A percentile compares a stretch with the other conserved stretches of the same genome.
Conservation (phyloP, 30 jellyfish, hydroid and myxozoan species). For the Aurelia aurita complex sp. Pacific region DNA sequence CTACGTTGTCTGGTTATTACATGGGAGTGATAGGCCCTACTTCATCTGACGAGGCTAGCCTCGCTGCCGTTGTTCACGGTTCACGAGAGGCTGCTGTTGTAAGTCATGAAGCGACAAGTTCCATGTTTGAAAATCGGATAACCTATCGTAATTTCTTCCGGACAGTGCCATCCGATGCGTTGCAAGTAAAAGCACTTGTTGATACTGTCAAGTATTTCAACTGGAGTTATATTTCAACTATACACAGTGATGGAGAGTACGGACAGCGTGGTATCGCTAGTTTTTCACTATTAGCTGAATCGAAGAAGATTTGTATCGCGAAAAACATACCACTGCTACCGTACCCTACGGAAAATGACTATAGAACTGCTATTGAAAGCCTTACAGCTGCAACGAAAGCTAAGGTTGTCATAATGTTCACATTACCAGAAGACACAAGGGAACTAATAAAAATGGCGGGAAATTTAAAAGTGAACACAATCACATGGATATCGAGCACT, state of each 20-base stretch:
- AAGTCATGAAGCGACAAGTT: constrained; percentile 58
- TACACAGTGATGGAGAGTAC: constrained; percentile 28
- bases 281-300: constrained; percentile 3
- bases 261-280: constrained; percentile 37
- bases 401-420: constrained; percentile 45
- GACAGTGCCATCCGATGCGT: constrained; percentile 72
- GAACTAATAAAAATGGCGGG: constrained; percentile 56
- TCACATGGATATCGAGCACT: constrained; percentile 48
- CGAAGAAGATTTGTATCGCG: constrained; percentile 53
- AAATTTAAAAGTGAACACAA: background rate
- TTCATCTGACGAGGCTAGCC: constrained; percentile 32
- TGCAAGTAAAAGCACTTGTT: constrained; percentile 46
- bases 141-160: constrained; percentile 54
- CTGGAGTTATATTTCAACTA: constrained; percentile 62
- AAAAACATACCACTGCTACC: constrained; percentile 7
- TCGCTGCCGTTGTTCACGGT: constrained; percentile 21
- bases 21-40: constrained; percentile 45
- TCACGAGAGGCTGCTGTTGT: constrained; percentile 11
- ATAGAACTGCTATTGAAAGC: background rate
- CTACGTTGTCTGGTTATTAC: background rate
- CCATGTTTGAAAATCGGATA: constrained; percentile 19
- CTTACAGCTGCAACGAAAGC: constrained; percentile 14
- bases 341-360: constrained; percentile 18
- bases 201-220: constrained; percentile 38
- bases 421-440: constrained; percentile 49